Percentiles rank a stretch among this genome's conserved stretches.
These are phyloP conservation scores for Ptyas mucosa DNA, from an alignment of 2,113 vertebrate genomes.

Conservation along the genomic window DNA sequence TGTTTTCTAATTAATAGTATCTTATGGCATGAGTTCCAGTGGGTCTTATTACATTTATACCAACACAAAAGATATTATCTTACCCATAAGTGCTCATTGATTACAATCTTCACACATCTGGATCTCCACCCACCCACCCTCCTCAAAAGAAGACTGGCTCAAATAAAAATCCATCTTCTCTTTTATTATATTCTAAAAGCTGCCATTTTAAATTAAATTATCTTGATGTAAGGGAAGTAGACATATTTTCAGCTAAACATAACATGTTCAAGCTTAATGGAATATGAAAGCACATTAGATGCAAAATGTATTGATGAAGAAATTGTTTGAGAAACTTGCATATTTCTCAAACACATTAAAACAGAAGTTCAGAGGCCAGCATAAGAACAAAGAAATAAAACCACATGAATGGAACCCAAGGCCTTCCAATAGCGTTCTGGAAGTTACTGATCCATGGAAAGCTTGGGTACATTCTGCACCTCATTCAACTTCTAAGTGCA, in stretches of 20 bases:
- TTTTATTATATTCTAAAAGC: too few relatives aligned
- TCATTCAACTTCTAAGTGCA: background rate
- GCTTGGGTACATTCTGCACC: rapidly evolving
- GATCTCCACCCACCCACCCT: background rate
- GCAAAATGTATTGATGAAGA: background rate
- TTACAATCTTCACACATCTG: background rate
- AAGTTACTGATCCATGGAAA: rapidly evolving
- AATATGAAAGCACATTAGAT: background rate
- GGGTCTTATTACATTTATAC: background rate
- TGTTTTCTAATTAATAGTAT: background rate
- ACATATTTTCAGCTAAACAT: background rate
- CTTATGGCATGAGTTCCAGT: background rate
- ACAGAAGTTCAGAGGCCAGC: conserved; percentile 10
- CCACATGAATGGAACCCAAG: background rate
- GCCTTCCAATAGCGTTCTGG: background rate
- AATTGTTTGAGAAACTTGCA: rapidly evolving
- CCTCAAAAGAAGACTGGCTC: background rate
- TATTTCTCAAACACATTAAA: conserved; percentile 2
- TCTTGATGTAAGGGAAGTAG: background rate
- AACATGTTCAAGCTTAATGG: conserved; percentile 13
- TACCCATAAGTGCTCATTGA: background rate
- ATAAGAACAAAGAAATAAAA: background rate
- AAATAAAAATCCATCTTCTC: background rate
- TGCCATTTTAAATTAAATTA: too few relatives aligned
- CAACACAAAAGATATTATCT: background rate